Base-by-base conservation (phyloP, 2,113 vertebrate genomes). In the Delphinapterus leucas region DNA sequence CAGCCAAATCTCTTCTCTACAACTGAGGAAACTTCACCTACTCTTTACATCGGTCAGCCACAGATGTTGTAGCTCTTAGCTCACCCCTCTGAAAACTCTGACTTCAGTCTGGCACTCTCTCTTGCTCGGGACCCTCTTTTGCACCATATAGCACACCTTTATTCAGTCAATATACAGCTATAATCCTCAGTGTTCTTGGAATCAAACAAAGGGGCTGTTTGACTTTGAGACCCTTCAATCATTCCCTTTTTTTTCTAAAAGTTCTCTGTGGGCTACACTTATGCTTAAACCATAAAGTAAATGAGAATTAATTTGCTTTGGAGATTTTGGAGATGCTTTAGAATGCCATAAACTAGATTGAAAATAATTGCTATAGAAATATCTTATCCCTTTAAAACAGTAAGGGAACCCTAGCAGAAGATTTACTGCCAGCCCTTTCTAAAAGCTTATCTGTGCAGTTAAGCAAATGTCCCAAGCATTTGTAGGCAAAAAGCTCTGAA, bases 291-390 rank as follows among this genome's bases (percentile, higher is more conserved):
- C 44, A 47, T 73, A 71, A 85, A 96, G n/a, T 86, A 88, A 82
- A n/a, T 61, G 53, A 81, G 90, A 96, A 81, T 65, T 87, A 74
- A 89, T 84, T 85, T 92, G 53, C 49, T 89, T 90, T 85, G 61
- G 31, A 95, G 65, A 92, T 65, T 80, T 65, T 65, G 12, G 65
- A 80, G 44, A 85, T 90, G 58, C 9, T 49, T 49, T 84, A 33
- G 49, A 85, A 73, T 92, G 25, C 60, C 44, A 73, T 55, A 65
- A 92, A 79, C 25, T 70, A 67, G 6, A 80, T 63, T 14, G 23
- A 79, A 96, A 93, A 81, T 38, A 76, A 83, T 71, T 76, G 2
- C 84, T 47, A 36, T 36, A 33, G 53, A 83, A 73, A 88, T 31
- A 53, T 41, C 47, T 67, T 70, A 61, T 74, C 10, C 14, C 25